Percentiles rank a stretch among this genome's conserved stretches.
These are phyloP conservation scores for Chironomus riparius DNA, from an alignment of 2,888 invertebrate genomes.

Conservation along the genomic window DNA sequence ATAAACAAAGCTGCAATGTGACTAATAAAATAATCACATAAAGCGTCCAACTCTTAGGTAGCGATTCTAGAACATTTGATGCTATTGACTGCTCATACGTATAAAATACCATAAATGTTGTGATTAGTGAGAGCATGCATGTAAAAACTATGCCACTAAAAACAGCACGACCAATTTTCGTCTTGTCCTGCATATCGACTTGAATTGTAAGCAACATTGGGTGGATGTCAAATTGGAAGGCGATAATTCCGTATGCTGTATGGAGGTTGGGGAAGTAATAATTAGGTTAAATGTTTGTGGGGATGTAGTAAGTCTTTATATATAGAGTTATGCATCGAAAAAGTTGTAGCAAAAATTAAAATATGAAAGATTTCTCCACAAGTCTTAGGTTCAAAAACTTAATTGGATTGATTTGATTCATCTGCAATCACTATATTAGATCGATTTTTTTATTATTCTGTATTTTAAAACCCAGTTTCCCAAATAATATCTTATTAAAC, in stretches of 20 bases:
- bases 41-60: slow-evolving; percentile 55
- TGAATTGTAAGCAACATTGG: slow-evolving; percentile 81
- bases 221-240: slow-evolving; percentile 73
- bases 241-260: slow-evolving; percentile 54
- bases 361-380: too few species aligned
- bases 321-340: too few species aligned
- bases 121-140: slow-evolving; percentile 54
- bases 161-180: slow-evolving; percentile 62
- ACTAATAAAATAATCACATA: slow-evolving; percentile 63
- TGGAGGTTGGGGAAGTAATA: too few species aligned
- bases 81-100: slow-evolving; percentile 55
- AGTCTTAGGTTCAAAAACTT: too few species aligned
- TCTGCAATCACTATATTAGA: too few species aligned
- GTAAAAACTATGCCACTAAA: slow-evolving; percentile 58
- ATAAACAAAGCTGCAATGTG: slow-evolving; percentile 65
- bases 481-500: too few species aligned
- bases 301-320: too few species aligned
- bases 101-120: slow-evolving; percentile 51
- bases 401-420: too few species aligned
- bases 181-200: slow-evolving; percentile 78
- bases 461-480: too few species aligned
- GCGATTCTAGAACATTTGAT: slow-evolving; percentile 57
- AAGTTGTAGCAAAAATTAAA: too few species aligned
- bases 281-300: too few species aligned
- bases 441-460: too few species aligned